Evolutionary conservation across 2,113 vertebrate species (phyloP).

Genomic region (Chaetura pelagica): DNA sequence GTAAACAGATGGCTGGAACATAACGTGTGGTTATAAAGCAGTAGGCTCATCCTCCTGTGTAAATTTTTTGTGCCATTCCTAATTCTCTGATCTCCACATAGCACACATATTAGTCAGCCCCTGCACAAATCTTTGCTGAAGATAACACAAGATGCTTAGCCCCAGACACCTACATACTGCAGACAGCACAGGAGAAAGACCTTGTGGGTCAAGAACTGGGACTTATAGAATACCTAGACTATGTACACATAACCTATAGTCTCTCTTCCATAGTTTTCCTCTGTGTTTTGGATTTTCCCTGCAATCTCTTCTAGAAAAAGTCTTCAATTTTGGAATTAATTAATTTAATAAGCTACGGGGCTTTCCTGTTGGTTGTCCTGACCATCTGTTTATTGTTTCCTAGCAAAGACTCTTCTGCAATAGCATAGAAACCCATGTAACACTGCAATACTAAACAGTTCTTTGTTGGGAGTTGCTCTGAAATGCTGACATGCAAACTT

Average conservation of each 20-base stretch:
- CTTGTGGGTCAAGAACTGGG: neutral
- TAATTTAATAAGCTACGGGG: neutral
- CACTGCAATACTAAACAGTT: neutral
- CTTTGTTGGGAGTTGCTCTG: neutral
- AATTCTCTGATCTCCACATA: neutral
- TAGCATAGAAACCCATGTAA: neutral
- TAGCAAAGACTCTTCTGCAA: neutral
- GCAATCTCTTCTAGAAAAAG: neutral
- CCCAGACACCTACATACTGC: no score
- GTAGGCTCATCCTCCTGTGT: neutral
- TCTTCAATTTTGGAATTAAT: neutral
- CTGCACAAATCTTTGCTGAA: neutral
- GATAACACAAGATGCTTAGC: neutral
- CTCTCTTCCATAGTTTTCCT: neutral
- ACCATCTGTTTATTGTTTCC: neutral
- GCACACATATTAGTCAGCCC: fast-evolving
- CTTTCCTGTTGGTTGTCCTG: neutral
- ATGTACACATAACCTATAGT: neutral
- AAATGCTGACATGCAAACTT: neutral
- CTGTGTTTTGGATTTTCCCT: neutral
- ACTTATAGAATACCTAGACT: neutral
- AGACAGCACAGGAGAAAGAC: neutral
- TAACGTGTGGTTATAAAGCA: neutral
- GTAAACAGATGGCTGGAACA: neutral
- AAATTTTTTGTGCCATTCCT: neutral